phyloP scores from a whole-genome alignment of 2,113 vertebrate genomes.

The Sclerurus mexicanus region DNA sequence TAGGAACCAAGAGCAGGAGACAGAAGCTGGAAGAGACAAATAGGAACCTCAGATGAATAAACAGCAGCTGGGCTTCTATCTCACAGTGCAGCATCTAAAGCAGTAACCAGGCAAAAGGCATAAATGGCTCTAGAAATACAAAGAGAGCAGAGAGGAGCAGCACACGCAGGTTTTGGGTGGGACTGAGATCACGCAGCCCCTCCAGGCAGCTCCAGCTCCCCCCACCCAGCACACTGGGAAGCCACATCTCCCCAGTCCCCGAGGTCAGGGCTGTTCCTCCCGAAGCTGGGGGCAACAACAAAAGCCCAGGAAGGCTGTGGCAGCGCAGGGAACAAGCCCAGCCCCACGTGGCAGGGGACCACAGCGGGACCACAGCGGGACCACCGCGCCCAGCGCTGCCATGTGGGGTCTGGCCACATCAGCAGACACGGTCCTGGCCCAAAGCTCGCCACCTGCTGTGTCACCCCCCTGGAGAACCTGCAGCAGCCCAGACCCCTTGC shows the following conservation, averaged over 20 bases:
- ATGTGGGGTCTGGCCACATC: background rate
- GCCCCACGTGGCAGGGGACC: background rate
- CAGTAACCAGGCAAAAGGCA: background rate
- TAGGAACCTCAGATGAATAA: conserved; percentile 74
- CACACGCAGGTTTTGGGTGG: background rate
- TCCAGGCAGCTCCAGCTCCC: background rate
- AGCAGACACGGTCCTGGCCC: background rate
- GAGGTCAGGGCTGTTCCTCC: conserved; percentile 4
- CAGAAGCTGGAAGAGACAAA: conserved; percentile 87
- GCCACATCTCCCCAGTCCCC: background rate
- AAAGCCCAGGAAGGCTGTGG: conserved; percentile 45
- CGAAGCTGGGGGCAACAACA: conserved; percentile 17
- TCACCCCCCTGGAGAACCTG: background rate
- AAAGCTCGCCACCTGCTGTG: background rate
- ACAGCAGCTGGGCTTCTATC: background rate
- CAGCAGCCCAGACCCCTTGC: background rate
- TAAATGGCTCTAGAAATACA: background rate
- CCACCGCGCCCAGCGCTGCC: background rate
- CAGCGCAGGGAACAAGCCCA: background rate
- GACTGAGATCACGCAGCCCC: background rate
- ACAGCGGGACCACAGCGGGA: background rate
- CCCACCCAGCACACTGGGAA: background rate
- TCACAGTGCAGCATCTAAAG: conserved; percentile 12
- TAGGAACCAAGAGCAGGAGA: conserved; percentile 81
- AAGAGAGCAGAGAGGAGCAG: background rate